Evolutionary conservation across 2,113 vertebrate genomes (phyloP), one percentile per base, ranked within the genome.

Genomic region (Petromus typicus): DNA sequence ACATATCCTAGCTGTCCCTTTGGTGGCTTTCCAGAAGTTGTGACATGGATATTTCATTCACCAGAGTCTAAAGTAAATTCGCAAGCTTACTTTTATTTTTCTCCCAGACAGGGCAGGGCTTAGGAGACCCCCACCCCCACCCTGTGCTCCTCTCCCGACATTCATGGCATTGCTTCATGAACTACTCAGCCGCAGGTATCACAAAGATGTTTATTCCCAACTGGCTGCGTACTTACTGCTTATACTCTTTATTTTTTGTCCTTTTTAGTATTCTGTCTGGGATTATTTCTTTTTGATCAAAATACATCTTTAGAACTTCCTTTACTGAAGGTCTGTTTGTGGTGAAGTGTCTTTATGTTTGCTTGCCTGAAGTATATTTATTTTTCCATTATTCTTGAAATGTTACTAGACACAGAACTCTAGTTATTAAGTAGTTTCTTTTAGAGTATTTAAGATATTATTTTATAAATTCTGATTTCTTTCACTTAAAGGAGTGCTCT

Each of bases 21-120:
- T 76, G 30, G 57, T 76, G 51, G 82, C 76, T 86, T 91, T 30
- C 51, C 75, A 82, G 40, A 86, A 73, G 76, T 86, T 85, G 56
- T 34, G 59, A 32, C 34, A 76, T 86, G 56, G 73, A 43, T 61
- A 84, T 93, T 89, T 73, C 76, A 93, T 90, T 90, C 61, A 86
- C 82, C 66, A 82, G 40, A 82, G 27, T 64, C 57, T 63, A 90
- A 80, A 64, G 25, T 71, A 78, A 76, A 76, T 82, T 61, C 40
- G 51, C 64, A 34, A 20, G 32, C 30, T 76, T 76, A 48, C 25
- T 25, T 73, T 88, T 71, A 71, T 84, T 27, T n/a, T 82, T 86
- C 79, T 92, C 79, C 89, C 40, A 45, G 78, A 92, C 56, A 16
- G 37, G 32, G 63, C 40, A 73, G 64, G 56, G 84, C 37, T 48